phyloP scores from a whole-genome alignment of 2,888 invertebrate genomes.

The Plebejus melissa region DNA sequence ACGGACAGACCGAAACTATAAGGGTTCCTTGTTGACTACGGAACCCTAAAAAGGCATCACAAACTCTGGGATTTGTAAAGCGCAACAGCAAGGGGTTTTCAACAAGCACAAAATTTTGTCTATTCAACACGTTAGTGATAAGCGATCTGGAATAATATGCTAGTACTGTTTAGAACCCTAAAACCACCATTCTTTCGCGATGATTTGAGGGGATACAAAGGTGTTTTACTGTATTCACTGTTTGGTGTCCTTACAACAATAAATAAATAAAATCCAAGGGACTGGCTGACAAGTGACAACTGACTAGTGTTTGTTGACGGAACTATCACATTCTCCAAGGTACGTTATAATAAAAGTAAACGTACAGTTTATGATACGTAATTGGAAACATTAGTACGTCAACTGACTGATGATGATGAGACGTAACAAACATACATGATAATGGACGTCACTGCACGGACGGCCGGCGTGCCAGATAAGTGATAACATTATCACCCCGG shows the following conservation, averaged over 20 bases:
- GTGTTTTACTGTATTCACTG: neutral
- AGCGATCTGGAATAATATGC: neutral
- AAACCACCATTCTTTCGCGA: neutral
- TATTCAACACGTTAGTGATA: neutral
- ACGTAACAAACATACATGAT: conserved; percentile 15
- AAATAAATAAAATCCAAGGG: neutral
- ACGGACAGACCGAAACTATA: too few species aligned
- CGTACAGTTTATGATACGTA: too few species aligned
- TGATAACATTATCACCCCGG: conserved; percentile 42
- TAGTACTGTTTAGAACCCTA: neutral
- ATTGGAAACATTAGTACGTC: neutral
- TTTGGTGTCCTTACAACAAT: too few species aligned
- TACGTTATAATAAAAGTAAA: too few species aligned
- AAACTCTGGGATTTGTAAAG: neutral
- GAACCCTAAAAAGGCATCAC: neutral
- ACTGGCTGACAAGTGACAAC: neutral
- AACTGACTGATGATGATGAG: conserved; percentile 3
- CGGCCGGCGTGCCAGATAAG: conserved; percentile 40
- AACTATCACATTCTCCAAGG: too few species aligned
- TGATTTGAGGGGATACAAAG: neutral
- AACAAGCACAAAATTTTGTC: neutral
- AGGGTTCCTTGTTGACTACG: too few species aligned
- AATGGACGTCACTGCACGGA: conserved; percentile 36
- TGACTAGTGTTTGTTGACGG: neutral
- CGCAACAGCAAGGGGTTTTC: neutral